Evolutionary conservation across 2,113 vertebrate species (phyloP).

Genomic region (Boulengeromyrus knoepffleri): DNA sequence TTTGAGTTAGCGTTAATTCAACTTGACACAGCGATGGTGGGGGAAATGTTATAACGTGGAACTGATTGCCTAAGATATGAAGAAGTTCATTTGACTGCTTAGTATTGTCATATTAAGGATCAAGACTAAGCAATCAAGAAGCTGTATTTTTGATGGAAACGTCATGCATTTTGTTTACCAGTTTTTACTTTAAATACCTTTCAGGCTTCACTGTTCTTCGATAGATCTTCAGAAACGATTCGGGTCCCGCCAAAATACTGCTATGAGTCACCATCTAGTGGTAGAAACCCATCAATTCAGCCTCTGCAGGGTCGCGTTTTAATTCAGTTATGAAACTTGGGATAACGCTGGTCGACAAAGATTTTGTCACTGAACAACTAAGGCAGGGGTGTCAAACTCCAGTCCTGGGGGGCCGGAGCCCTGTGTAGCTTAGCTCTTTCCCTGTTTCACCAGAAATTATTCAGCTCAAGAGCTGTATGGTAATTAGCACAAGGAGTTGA

Average conservation of each 20-base stretch:
- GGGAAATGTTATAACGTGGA: not conserved
- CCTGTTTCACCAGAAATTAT: too few relatives aligned
- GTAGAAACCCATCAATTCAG: not conserved
- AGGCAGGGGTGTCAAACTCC: not conserved
- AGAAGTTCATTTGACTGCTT: not conserved
- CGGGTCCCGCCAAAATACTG: not conserved
- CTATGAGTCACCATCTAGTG: not conserved
- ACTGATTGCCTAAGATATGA: not conserved
- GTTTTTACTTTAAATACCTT: not conserved
- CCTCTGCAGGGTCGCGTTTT: not conserved
- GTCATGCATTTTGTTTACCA: not conserved
- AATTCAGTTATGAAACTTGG: not conserved
- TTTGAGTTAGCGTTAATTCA: not conserved
- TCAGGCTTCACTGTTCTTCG: not conserved
- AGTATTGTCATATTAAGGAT: not conserved
- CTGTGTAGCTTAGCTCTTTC: too few relatives aligned
- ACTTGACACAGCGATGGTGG: not conserved
- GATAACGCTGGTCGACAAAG: not conserved
- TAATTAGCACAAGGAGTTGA: too few relatives aligned
- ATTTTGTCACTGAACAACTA: not conserved
- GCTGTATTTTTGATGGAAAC: not conserved
- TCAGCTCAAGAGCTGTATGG: too few relatives aligned
- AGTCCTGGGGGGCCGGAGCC: too few relatives aligned
- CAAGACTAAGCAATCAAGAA: not conserved
- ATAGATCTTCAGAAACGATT: not conserved